Evolutionary conservation across 2,113 vertebrate species (phyloP).

Genomic region (Prionailurus viverrinus): DNA sequence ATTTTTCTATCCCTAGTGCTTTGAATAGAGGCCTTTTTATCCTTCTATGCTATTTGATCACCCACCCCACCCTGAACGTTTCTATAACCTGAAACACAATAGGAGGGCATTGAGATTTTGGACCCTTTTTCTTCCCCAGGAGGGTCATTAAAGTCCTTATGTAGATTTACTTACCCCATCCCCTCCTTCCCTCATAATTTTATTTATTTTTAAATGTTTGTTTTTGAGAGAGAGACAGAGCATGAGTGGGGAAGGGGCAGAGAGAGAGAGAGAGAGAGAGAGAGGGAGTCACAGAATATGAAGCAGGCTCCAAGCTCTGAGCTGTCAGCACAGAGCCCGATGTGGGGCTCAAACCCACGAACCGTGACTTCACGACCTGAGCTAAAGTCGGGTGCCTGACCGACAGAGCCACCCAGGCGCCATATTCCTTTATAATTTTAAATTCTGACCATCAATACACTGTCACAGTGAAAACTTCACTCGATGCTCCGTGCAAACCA

Average conservation of each 20-base stretch:
- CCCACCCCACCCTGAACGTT: background rate
- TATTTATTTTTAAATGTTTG: background rate
- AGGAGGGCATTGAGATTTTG: background rate
- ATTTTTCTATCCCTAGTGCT: background rate
- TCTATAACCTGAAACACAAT: background rate
- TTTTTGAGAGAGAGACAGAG: too few species aligned
- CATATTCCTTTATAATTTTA: background rate
- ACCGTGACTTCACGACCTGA: too few species aligned
- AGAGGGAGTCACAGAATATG: too few species aligned
- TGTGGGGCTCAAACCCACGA: too few species aligned
- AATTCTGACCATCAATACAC: background rate
- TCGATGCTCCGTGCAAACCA: background rate
- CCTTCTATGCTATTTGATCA: background rate
- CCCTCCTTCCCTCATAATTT: background rate
- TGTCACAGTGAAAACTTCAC: background rate
- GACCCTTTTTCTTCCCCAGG: background rate
- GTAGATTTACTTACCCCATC: background rate
- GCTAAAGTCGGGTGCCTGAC: too few species aligned
- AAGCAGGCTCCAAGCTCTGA: too few species aligned
- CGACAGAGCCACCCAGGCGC: too few species aligned
- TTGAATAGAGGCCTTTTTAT: background rate
- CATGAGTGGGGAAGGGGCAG: too few species aligned
- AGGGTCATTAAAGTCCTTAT: background rate
- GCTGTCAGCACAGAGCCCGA: too few species aligned
- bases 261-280: too few species aligned